These are phyloP conservation scores for Jaculus jaculus DNA, from an alignment of 2,113 vertebrate species.

Conservation along the genomic window DNA sequence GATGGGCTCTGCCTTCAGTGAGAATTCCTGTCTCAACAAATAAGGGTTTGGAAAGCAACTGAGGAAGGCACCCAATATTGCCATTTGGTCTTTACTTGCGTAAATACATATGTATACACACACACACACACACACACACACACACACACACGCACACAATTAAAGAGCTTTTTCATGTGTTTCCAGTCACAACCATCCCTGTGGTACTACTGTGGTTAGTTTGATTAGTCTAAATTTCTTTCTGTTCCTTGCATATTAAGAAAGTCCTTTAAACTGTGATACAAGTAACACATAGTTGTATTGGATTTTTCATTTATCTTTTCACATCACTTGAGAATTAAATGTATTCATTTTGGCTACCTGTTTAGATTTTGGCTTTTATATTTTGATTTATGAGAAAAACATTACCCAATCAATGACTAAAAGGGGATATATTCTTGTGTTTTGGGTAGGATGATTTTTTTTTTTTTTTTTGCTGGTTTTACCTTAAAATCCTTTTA, in stretches of 20 bases:
- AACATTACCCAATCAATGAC: neutral
- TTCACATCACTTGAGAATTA: neutral
- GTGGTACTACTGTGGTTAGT: neutral
- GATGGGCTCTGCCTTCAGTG: too few relatives aligned
- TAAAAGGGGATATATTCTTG: neutral
- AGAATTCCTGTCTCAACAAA: too few relatives aligned
- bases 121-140: too few relatives aligned
- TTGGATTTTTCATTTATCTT: neutral
- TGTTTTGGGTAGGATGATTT: neutral
- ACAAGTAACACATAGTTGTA: neutral
- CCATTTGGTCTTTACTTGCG: too few relatives aligned
- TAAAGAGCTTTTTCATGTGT: too few relatives aligned
- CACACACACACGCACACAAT: too few relatives aligned
- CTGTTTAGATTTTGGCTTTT: neutral
- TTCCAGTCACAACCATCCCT: neutral
- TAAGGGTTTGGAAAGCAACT: too few relatives aligned
- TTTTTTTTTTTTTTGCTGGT: neutral
- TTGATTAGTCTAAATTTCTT: neutral
- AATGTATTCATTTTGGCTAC: neutral
- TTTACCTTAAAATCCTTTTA: neutral
- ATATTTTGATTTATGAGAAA: neutral
- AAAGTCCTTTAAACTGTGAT: neutral
- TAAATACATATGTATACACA: too few relatives aligned
- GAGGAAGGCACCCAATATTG: too few relatives aligned
- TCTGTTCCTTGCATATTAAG: neutral